A percentile compares a stretch with the other conserved stretches of the same genome.
Evolutionary conservation across 2,797 vertebrate genomes (phyloP).

Genomic region (Rousettus madagascariensis): DNA sequence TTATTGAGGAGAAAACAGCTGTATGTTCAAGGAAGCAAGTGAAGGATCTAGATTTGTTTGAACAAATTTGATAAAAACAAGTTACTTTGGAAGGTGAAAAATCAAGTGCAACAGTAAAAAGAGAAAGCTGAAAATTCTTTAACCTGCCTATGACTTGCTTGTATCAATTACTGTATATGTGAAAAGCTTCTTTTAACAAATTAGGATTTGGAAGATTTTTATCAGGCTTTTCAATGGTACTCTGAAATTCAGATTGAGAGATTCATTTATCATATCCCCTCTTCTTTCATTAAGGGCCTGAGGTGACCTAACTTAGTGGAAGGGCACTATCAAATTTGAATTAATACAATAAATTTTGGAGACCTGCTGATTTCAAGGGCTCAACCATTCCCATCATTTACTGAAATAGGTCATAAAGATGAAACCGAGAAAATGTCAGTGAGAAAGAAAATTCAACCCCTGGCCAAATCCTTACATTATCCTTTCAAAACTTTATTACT

Average conservation of each 20-base stretch:
- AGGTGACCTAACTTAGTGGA: neutral
- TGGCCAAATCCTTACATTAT: neutral
- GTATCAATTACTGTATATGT: neutral
- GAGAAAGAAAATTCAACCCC: neutral
- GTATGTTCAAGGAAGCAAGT: neutral
- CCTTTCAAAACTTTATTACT: neutral
- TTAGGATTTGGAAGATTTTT: constrained; percentile 28
- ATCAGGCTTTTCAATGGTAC: neutral
- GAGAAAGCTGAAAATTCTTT: neutral
- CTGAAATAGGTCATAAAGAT: neutral
- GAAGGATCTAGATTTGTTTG: constrained; percentile 52
- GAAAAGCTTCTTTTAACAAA: constrained; percentile 37
- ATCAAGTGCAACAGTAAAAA: neutral
- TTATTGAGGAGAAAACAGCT: constrained; percentile 59
- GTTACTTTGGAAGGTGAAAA: constrained; percentile 58
- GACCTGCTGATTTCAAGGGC: neutral
- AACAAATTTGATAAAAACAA: constrained; percentile 43
- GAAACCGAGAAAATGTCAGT: neutral
- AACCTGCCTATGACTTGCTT: neutral
- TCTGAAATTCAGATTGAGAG: neutral
- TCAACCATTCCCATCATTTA: neutral
- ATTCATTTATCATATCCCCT: neutral
- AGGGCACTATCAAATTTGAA: neutral
- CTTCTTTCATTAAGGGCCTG: neutral
- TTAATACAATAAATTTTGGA: neutral